Evolutionary conservation across 1,140 invertebrate species (phyloP).

Genomic region (Calephelis nemesis): DNA sequence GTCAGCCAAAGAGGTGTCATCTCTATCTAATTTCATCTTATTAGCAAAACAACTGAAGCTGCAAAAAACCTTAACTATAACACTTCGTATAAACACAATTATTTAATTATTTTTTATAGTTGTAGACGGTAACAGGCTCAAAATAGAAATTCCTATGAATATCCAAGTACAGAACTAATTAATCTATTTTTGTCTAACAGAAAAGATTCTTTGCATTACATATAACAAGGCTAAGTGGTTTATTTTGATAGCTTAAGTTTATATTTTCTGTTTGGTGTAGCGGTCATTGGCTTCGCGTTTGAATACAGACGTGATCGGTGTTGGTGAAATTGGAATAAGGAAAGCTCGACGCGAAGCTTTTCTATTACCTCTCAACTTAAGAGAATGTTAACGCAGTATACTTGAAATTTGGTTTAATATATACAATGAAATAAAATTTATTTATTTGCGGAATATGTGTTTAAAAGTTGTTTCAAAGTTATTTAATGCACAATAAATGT

Average conservation of each 20-base stretch:
- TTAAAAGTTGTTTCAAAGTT: too few relatives aligned
- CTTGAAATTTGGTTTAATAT: neutral
- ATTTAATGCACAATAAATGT: too few relatives aligned
- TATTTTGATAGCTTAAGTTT: slow-evolving; percentile 45
- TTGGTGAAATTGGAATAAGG: slow-evolving; percentile 39
- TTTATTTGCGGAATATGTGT: too few relatives aligned
- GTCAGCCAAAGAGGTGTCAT: too few relatives aligned
- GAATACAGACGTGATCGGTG: slow-evolving; percentile 43
- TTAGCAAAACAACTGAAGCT: too few relatives aligned
- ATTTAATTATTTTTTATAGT: neutral
- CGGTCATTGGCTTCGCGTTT: slow-evolving; percentile 42
- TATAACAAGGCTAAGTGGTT: slow-evolving; percentile 26
- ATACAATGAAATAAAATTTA: neutral
- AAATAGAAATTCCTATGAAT: neutral
- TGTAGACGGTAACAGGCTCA: neutral
- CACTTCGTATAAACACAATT: neutral
- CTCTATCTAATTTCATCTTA: too few relatives aligned
- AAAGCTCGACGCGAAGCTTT: slow-evolving; percentile 1
- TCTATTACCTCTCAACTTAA: slow-evolving; percentile 7
- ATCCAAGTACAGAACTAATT: neutral
- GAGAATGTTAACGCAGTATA: neutral
- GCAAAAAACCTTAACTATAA: too few relatives aligned
- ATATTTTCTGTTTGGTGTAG: slow-evolving; percentile 36
- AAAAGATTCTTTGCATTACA: slow-evolving; percentile 16
- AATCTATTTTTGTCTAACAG: slow-evolving; percentile 17